These are phyloP conservation scores for Candoia aspera DNA, from an alignment of 2,113 vertebrate genomes.

Conservation along the genomic window DNA sequence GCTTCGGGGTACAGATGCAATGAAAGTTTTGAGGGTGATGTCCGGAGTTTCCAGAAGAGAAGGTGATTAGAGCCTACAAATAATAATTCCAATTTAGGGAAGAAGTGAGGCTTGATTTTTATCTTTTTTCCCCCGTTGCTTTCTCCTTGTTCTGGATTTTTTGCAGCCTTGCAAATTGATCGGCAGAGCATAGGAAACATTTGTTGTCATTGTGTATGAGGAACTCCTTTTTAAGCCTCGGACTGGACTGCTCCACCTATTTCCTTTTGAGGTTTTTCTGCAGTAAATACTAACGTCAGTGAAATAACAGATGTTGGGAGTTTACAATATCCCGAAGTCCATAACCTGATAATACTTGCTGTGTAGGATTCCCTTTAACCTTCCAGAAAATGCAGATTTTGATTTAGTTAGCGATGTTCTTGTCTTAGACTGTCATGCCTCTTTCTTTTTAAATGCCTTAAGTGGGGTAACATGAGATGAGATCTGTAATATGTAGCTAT, in stretches of 20 bases:
- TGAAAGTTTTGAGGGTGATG: too few species aligned
- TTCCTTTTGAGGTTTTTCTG: slow-evolving; percentile 27
- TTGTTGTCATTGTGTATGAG: neutral
- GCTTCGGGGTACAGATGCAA: neutral
- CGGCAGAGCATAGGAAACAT: neutral
- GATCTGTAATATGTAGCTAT: neutral
- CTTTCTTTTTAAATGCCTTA: neutral
- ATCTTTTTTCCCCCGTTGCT: too few species aligned
- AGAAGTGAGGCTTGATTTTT: neutral
- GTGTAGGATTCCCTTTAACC: neutral
- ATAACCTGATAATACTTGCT: neutral
- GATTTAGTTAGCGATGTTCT: neutral
- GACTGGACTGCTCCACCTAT: slow-evolving; percentile 11
- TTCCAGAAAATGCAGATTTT: neutral
- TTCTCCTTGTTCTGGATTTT: too few species aligned
- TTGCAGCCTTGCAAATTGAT: neutral
- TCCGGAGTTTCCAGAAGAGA: neutral
- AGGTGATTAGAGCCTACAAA: neutral
- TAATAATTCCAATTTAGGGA: neutral
- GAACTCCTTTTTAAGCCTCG: neutral
- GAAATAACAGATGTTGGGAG: neutral
- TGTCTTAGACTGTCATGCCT: neutral
- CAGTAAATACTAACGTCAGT: slow-evolving; percentile 12
- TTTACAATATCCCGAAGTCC: neutral
- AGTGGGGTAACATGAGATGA: neutral